Evolutionary conservation across 2,113 vertebrate genomes (phyloP).

Genomic region (Rafetus swinhoei): DNA sequence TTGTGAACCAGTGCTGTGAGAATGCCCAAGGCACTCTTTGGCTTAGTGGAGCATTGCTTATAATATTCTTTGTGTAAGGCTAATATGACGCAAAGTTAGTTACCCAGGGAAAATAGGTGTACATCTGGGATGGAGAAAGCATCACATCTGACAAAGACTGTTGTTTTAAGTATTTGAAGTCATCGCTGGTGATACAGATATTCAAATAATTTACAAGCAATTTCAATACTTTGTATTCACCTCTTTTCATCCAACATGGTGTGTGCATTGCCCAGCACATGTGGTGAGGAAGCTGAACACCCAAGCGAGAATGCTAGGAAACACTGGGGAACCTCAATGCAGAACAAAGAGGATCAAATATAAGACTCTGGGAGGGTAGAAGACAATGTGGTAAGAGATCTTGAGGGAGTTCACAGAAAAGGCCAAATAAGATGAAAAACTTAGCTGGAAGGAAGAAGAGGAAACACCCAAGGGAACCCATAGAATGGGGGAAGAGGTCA

Average conservation of each 20-base stretch:
- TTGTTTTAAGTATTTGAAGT: not conserved
- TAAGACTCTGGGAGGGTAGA: not conserved
- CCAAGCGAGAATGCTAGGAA: not conserved
- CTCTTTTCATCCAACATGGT: not conserved
- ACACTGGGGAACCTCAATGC: not conserved
- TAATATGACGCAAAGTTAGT: not conserved
- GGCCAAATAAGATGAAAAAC: not conserved
- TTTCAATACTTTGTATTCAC: not conserved
- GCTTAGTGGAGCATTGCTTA: not conserved
- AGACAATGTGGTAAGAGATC: not conserved
- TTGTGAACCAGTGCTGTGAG: not conserved
- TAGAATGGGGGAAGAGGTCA: not conserved
- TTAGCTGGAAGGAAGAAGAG: not conserved
- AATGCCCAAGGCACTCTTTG: accelerated
- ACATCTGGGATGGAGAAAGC: not conserved
- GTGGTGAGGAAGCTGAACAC: not conserved
- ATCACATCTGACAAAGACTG: not conserved
- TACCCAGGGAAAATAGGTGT: not conserved
- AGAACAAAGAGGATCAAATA: not conserved
- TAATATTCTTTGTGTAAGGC: not conserved
- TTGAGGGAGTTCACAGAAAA: not conserved
- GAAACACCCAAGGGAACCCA: accelerated
- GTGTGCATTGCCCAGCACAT: not conserved
- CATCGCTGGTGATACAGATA: not conserved
- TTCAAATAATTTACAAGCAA: not conserved